Evolutionary conservation across 2,113 vertebrate genomes (phyloP).

Genomic region (Leucoraja erinaceus): DNA sequence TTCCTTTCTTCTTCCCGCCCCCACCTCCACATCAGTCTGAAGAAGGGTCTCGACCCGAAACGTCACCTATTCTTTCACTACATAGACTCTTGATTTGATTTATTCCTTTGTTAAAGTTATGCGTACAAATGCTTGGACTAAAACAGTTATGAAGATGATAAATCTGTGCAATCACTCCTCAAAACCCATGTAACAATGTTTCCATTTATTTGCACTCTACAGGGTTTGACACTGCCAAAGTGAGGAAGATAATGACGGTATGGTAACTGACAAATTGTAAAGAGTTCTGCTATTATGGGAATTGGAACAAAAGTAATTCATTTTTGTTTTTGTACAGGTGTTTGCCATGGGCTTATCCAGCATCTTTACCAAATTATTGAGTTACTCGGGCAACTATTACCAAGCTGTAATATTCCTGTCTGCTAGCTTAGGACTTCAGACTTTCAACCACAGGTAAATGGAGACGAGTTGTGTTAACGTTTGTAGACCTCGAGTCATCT

Average conservation of each 20-base stretch:
- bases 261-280: background rate
- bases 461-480: background rate
- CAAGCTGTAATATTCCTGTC: constrained; percentile 78
- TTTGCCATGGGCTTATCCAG: constrained; percentile 83
- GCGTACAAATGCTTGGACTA: background rate
- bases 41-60: too few relatives aligned
- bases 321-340: constrained; percentile 58
- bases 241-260: constrained; percentile 96
- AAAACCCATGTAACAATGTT: background rate
- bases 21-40: too few relatives aligned
- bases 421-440: constrained; percentile 76
- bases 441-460: constrained; percentile 86
- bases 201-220: constrained; percentile 40
- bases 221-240: constrained; percentile 79
- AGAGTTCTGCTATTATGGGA: background rate
- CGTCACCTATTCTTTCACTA: too few relatives aligned
- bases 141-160: background rate
- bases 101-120: background rate
- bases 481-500: background rate
- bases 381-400: constrained; percentile 73
- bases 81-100: too few relatives aligned
- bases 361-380: constrained; percentile 76
- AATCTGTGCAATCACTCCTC: background rate
- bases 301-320: constrained; percentile 40
- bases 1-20: too few relatives aligned